A percentile compares a stretch with the other conserved stretches of the same genome.
Conservation (phyloP, 1,140 invertebrate species). For the Pararge aegeria region DNA sequence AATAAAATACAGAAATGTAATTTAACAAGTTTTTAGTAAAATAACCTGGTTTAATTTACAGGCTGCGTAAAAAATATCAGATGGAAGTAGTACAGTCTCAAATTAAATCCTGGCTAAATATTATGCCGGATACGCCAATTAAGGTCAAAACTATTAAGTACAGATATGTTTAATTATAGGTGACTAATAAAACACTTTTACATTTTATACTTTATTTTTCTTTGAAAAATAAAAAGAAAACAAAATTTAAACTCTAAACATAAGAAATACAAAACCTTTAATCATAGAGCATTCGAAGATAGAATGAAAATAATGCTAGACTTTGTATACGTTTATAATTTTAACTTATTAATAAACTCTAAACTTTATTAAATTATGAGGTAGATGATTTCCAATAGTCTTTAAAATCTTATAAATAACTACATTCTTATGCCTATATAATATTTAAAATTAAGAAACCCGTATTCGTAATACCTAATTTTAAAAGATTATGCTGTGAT, state of each 20-base stretch:
- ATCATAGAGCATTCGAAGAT: slow-evolving; percentile 54
- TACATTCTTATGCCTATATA: slow-evolving; percentile 50
- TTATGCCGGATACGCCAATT: no score
- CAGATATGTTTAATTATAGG: neutral
- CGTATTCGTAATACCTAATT: slow-evolving; percentile 62
- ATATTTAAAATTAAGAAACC: slow-evolving; percentile 55
- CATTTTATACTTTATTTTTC: slow-evolving; percentile 66
- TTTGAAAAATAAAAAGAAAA: slow-evolving; percentile 74
- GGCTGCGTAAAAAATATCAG: no score
- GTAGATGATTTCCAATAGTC: slow-evolving; percentile 76
- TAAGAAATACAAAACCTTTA: slow-evolving; percentile 64
- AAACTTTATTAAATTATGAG: slow-evolving; percentile 74
- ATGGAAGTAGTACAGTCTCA: no score
- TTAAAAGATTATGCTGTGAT: slow-evolving; percentile 29
- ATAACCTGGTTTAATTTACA: no score
- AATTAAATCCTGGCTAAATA: no score
- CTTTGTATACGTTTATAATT: slow-evolving; percentile 62
- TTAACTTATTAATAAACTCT: slow-evolving; percentile 74
- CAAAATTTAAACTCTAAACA: slow-evolving; percentile 74
- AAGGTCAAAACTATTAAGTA: no score
- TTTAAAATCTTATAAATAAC: slow-evolving; percentile 65
- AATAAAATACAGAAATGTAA: no score
- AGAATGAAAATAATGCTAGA: slow-evolving; percentile 59
- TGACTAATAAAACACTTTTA: slow-evolving; percentile 34
- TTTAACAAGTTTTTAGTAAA: no score